A percentile compares a stretch with the other conserved stretches of the same genome.
phyloP scores from a whole-genome alignment of 2,797 vertebrate genomes.

The Phoebastria nigripes region DNA sequence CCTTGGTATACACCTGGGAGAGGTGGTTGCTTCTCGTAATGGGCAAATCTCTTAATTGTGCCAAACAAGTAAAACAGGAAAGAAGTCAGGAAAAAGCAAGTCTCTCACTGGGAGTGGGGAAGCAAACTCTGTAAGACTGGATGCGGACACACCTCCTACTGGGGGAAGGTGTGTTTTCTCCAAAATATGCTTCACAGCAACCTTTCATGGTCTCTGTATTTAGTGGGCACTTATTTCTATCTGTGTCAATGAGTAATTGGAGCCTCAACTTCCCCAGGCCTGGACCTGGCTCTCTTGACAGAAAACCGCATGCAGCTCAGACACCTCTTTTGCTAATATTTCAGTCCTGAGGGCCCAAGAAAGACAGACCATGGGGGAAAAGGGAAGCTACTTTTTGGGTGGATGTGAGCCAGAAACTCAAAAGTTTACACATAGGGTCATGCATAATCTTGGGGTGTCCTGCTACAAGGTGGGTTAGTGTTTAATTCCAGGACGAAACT shows the following conservation, averaged over 20 bases:
- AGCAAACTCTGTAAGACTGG: background rate
- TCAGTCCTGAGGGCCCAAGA: background rate
- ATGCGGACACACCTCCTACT: fast-evolving
- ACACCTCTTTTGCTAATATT: background rate
- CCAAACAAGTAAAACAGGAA: background rate
- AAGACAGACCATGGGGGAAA: background rate
- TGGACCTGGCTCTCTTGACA: background rate
- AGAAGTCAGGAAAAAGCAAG: background rate
- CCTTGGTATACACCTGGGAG: background rate
- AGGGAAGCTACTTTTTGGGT: background rate
- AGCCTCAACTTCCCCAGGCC: background rate
- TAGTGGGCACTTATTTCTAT: background rate
- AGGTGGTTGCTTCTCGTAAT: background rate
- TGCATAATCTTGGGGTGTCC: background rate
- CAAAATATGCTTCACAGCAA: background rate
- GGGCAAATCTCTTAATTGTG: background rate
- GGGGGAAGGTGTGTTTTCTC: background rate
- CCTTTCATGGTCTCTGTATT: background rate
- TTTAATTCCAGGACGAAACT: background rate
- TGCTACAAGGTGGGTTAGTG: background rate
- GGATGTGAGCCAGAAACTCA: background rate
- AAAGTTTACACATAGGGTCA: background rate
- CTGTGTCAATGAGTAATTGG: background rate
- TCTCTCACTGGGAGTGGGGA: background rate
- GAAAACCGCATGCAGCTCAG: background rate